Evolutionary conservation across 2,797 vertebrate genomes (phyloP), one percentile per base, ranked within the genome.

Genomic region (Parambassis ranga): DNA sequence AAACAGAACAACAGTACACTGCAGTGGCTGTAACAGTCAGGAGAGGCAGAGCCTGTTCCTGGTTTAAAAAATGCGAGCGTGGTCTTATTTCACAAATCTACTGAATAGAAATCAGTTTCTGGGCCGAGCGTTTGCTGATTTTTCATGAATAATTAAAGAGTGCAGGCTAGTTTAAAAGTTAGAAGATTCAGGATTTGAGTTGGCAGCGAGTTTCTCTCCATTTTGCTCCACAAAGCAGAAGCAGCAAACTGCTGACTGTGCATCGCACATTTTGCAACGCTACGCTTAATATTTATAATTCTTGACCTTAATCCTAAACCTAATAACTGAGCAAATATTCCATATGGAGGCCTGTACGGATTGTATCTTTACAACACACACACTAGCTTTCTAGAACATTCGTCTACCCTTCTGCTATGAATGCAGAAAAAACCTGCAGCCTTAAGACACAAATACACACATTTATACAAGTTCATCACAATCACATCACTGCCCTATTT

Each of bases 401-500:
- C 68, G 14, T 19, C 55, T 19, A 26, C 5, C n/a, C 3, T 33
- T 66, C n/a, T 48, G 5, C 23, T 62, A n/a, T 19, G 20, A 39
- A 7, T 57, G 49, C 36, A 36, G 15, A 55, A 42, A 47, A 71
- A 51, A 33, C 41, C 72, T 62, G 22, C 11, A 1, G 32, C 72
- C 67, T 63, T 16, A 49, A 80, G 67, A 77, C 65, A 82, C 39
- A 71, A 52, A 74, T 50, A 55, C 50, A 41, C 30, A 53, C 46
- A 77, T 71, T 59, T 11, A 11, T 35, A 39, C 64, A 52, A 51
- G 35, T 55, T 61, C 42, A 74, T 65, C 65, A 57, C 48, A 63
- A 44, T 20, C 57, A 27, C 70, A 4, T 41, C 2, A 2, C 62
- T 82, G 77, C 18, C 73, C 81, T 75, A 65, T 81, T 84, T 75